Percentiles rank a stretch among this genome's conserved stretches.
Conservation (phyloP, 1,140 invertebrate species). For the Ctenoplectra terminalis region DNA sequence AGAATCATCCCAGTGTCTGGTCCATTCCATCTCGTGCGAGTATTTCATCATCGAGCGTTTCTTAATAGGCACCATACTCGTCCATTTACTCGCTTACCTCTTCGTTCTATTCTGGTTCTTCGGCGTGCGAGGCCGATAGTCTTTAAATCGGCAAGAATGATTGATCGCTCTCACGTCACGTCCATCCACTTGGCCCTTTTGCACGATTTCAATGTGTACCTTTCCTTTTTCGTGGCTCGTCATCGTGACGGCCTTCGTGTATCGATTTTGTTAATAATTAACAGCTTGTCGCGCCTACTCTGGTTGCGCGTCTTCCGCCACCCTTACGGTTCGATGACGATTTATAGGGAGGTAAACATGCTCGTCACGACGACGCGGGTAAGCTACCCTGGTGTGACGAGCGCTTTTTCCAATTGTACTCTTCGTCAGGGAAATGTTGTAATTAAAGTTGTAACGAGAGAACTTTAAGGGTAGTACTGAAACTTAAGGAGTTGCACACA, state of each 20-base stretch:
- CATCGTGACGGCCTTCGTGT: constrained; percentile 28
- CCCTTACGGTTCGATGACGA: not conserved
- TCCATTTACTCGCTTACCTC: constrained; percentile 46
- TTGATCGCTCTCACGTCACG: constrained; percentile 63
- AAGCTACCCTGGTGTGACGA: not conserved
- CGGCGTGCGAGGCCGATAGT: not conserved
- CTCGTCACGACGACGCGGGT: not conserved
- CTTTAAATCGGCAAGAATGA: constrained; percentile 60
- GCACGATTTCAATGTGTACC: constrained; percentile 50
- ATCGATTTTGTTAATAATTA: constrained; percentile 68
- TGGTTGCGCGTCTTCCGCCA: constrained; percentile 26
- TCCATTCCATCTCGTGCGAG: constrained; percentile 44
- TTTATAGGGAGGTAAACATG: constrained; percentile 45
- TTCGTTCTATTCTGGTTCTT: constrained; percentile 26
- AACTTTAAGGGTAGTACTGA: constrained; percentile 10
- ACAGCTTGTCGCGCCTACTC: constrained; percentile 54
- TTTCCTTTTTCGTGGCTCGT: constrained; percentile 54
- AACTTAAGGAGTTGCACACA: too few species aligned
- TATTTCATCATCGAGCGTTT: constrained; percentile 67
- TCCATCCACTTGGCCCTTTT: constrained; percentile 56
- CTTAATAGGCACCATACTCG: constrained; percentile 44
- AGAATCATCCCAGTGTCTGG: constrained; percentile 50
- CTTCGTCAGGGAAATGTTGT: not conserved
- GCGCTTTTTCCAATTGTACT: not conserved
- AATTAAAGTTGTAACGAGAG: not conserved